These are phyloP conservation scores for Drosophila fulvimacula DNA, from an alignment of 2,888 invertebrate genomes.

Conservation along the genomic window DNA sequence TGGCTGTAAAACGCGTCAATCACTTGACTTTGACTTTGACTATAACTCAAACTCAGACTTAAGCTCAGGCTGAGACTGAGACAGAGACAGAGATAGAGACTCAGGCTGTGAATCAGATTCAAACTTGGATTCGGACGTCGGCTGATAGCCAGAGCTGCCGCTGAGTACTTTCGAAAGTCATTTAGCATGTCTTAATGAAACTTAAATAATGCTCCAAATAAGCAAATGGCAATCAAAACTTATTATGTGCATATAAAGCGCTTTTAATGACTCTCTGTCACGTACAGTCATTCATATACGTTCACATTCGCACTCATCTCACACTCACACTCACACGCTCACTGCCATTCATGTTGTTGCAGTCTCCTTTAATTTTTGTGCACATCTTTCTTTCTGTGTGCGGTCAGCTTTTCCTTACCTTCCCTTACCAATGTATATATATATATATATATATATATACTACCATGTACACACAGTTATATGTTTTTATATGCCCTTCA, in stretches of 20 bases:
- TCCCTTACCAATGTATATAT: neutral
- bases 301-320: neutral
- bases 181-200: constrained; percentile 79
- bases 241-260: constrained; percentile 65
- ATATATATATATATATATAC: constrained; percentile 29
- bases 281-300: constrained; percentile 21
- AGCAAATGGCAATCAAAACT: constrained; percentile 72
- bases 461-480: constrained; percentile 15
- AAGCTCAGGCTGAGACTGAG: constrained; percentile 15
- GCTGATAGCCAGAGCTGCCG: neutral
- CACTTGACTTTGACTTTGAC: constrained; percentile 56
- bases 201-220: constrained; percentile 77
- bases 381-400: constrained; percentile 28
- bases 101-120: constrained; percentile 1
- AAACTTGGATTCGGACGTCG: constrained; percentile 6
- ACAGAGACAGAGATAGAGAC: constrained; percentile 3
- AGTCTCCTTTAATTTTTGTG: constrained; percentile 24
- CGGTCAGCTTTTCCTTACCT: constrained; percentile 49
- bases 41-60: constrained; percentile 26
- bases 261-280: constrained; percentile 57
- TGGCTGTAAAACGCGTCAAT: constrained; percentile 58
- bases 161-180: constrained; percentile 72
- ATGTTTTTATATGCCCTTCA: constrained; percentile 62
- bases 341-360: constrained; percentile 10
- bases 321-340: neutral